Evolutionary conservation across 2,797 vertebrate genomes (phyloP).

Genomic region (Sebastiscus albofasciatus): DNA sequence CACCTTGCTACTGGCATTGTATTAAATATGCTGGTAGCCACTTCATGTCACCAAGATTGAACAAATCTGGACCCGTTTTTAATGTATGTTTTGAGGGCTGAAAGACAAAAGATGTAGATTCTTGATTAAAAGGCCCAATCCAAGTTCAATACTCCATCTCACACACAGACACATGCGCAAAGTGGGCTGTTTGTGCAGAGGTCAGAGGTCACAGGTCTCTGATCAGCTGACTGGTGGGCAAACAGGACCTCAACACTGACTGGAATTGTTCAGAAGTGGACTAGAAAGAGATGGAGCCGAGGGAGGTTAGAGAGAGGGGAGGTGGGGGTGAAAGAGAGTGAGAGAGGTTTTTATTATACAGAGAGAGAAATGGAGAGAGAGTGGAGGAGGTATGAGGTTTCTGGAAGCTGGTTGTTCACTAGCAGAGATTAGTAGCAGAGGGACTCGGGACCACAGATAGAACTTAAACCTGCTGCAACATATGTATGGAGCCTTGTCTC

Average conservation of each 20-base stretch:
- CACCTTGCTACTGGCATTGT: neutral
- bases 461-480: neutral
- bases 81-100: neutral
- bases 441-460: neutral
- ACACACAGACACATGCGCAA: neutral
- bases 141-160: neutral
- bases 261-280: constrained; percentile 42
- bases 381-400: neutral
- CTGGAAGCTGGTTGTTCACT: neutral
- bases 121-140: neutral
- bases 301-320: neutral
- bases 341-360: neutral
- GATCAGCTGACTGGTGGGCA: constrained; percentile 40
- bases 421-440: neutral
- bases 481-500: neutral
- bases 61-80: neutral
- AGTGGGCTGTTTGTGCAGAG: constrained; percentile 15
- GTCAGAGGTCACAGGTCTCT: constrained; percentile 15
- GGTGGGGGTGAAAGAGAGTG: neutral
- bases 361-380: neutral
- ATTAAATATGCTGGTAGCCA: neutral
- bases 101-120: neutral
- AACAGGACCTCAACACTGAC: constrained; percentile 19
- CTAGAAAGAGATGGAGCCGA: neutral
- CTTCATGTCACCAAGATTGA: neutral